Evolutionary conservation across 2,888 invertebrate genomes (phyloP), one percentile per base, ranked within the genome.

Genomic region (Punctoribates punctum): DNA sequence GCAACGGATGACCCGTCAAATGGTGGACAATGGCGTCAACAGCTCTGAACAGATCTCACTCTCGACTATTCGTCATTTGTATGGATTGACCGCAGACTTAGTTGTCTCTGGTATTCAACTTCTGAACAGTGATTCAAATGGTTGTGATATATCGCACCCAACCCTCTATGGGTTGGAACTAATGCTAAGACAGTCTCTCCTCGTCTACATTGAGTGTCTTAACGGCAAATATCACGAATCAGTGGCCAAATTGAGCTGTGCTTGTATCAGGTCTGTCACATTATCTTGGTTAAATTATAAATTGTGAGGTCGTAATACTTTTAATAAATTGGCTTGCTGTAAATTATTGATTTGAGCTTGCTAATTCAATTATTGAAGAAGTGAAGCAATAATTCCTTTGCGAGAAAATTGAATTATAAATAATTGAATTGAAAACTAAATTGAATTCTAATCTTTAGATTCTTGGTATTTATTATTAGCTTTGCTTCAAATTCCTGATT

Each of bases 1-100:
- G 20, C 96, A 97, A 85, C 91, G 91, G 81, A 96, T 96, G 96
- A 85, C 96, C 77, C 87, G 95, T 15, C 89, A 90, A 80, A 84
- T 85, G 15, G 46, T 51, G n/a, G 23, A 73, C 48, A 48, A 57
- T 65, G 29, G 6, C 29, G 38, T 82, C 81, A 77, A 88, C 89
- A 8, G 88, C 89, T 80, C 87, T 89, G 79, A 88, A 90, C 79
- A 90, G 91, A 89, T 89, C 91, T 80, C 87, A 87, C 79, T 88
- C 91, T 73, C 91, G 92, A 83, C 27, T 11, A 13, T 54, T n/a
- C 46, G 73, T 82, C 96, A 96, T 83, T 95, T 94, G 82, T 93
- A 93, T 82, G 96, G 96, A 11, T 89, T 95, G 85, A 91, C 94
- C 15, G 93, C 94, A 0, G 96, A 96, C 82, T 86, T 95, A 42